phyloP scores from a whole-genome alignment of 2,797 vertebrate genomes.

The Argya squamiceps region DNA sequence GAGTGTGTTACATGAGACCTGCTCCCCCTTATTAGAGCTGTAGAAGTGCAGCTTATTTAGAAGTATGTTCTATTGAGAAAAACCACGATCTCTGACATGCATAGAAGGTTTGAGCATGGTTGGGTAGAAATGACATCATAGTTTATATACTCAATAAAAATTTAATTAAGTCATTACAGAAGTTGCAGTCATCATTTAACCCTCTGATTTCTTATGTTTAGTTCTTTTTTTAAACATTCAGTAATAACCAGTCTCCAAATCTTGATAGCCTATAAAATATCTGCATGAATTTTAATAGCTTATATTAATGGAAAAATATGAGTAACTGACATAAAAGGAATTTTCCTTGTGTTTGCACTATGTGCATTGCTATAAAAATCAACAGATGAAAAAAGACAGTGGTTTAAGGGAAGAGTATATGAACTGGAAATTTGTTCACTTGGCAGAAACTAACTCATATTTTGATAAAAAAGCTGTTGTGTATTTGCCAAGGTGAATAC shows the following conservation, averaged over 20 bases:
- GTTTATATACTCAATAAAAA: slow-evolving; percentile 84
- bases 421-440: not conserved
- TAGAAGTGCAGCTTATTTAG: slow-evolving; percentile 81
- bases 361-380: slow-evolving; percentile 70
- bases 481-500: not conserved
- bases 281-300: slow-evolving; percentile 79
- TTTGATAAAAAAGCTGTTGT: not conserved
- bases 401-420: slow-evolving; percentile 50
- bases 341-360: slow-evolving; percentile 73
- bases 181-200: slow-evolving; percentile 85
- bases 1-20: slow-evolving; percentile 84
- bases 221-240: slow-evolving; percentile 79
- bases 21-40: slow-evolving; percentile 79
- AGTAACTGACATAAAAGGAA: slow-evolving; percentile 80
- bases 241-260: slow-evolving; percentile 79
- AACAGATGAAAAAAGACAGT: slow-evolving; percentile 70
- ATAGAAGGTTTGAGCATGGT: slow-evolving; percentile 69
- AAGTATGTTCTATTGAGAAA: slow-evolving; percentile 78
- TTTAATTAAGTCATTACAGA: slow-evolving; percentile 86
- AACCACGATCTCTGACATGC: slow-evolving; percentile 76
- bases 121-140: slow-evolving; percentile 83
- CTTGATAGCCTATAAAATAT: slow-evolving; percentile 81
- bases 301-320: slow-evolving; percentile 81
- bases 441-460: not conserved
- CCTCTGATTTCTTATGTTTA: slow-evolving; percentile 82